These are phyloP conservation scores for Drosophila serrata DNA, from an alignment of 1,140 invertebrate species.

Conservation along the genomic window DNA sequence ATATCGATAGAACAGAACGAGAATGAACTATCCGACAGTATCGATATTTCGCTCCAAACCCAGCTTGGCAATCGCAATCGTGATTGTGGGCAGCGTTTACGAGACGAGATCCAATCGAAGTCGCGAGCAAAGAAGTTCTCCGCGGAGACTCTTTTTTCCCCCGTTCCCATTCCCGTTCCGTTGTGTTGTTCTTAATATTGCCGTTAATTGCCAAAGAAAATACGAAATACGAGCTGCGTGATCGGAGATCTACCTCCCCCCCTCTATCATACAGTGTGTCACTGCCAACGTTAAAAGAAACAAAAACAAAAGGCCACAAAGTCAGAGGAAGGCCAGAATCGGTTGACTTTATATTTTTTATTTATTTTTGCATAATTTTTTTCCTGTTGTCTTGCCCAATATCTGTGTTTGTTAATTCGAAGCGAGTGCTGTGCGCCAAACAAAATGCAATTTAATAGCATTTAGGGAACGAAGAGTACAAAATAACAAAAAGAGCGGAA, in stretches of 20 bases:
- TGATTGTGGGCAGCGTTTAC: not conserved
- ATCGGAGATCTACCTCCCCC: slow-evolving; percentile 17
- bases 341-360: slow-evolving; percentile 9
- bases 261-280: not conserved
- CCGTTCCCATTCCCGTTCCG: slow-evolving; percentile 17
- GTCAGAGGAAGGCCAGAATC: slow-evolving; percentile 26
- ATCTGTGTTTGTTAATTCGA: slow-evolving; percentile 15
- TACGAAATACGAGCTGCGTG: slow-evolving; percentile 20
- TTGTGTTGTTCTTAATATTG: slow-evolving; percentile 29
- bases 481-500: slow-evolving; percentile 37
- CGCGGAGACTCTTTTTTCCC: slow-evolving; percentile 2
- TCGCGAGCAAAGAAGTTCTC: slow-evolving; percentile 17
- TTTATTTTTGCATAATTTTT: slow-evolving; percentile 23
- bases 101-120: slow-evolving; percentile 10
- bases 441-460: slow-evolving; percentile 63
- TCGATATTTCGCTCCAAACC: slow-evolving; percentile 8
- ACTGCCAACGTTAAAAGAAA: slow-evolving; percentile 24
- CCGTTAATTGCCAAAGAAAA: slow-evolving; percentile 45
- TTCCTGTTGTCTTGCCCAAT: slow-evolving; percentile 27
- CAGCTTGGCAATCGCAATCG: slow-evolving; percentile 15
- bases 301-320: slow-evolving; percentile 29
- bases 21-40: not conserved
- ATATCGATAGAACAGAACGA: slow-evolving; percentile 26
- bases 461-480: slow-evolving; percentile 39
- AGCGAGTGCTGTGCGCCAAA: slow-evolving; percentile 22